Evolutionary conservation across 1,140 invertebrate genomes (phyloP).

Genomic region (Phortica variegata): DNA sequence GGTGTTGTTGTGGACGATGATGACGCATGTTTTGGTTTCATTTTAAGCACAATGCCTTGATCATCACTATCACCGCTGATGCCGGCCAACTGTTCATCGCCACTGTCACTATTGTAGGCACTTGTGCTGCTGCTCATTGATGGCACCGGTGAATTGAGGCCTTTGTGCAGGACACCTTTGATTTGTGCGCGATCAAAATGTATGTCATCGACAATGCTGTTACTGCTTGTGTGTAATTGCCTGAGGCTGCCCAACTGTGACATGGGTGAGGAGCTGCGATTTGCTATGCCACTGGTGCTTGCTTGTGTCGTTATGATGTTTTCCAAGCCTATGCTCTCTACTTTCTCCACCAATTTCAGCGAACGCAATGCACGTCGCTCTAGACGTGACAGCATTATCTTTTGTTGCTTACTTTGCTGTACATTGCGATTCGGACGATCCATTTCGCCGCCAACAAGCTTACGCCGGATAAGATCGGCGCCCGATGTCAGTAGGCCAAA

Average conservation of each 20-base stretch:
- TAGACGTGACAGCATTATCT: conserved; percentile 58
- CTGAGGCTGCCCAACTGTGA: conserved; percentile 74
- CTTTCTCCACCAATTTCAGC: conserved; percentile 66
- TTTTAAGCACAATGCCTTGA: conserved; percentile 33
- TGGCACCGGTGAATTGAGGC: conserved; percentile 30
- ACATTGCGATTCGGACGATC: conserved; percentile 50
- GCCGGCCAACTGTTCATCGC: conserved; percentile 21
- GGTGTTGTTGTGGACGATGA: no score
- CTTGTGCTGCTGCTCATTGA: conserved; percentile 16
- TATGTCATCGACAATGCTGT: conserved; percentile 53
- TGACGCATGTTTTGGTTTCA: conserved; percentile 21
- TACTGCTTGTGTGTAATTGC: conserved; percentile 57
- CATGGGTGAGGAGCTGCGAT: conserved; percentile 66
- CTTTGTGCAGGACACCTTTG: conserved; percentile 44
- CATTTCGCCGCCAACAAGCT: conserved; percentile 61
- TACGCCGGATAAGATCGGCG: conserved; percentile 73
- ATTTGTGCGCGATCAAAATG: conserved; percentile 52
- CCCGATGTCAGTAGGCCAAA: conserved; percentile 70
- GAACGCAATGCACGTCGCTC: conserved; percentile 60
- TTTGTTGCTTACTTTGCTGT: conserved; percentile 56
- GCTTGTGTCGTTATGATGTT: conserved; percentile 65
- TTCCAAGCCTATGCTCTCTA: conserved; percentile 69
- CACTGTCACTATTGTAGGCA: neutral
- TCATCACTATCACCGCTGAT: conserved; percentile 45
- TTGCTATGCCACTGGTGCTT: conserved; percentile 48